These are phyloP conservation scores for Leptodirus hochenwartii DNA, from an alignment of 2,888 invertebrate genomes.

Conservation along the genomic window DNA sequence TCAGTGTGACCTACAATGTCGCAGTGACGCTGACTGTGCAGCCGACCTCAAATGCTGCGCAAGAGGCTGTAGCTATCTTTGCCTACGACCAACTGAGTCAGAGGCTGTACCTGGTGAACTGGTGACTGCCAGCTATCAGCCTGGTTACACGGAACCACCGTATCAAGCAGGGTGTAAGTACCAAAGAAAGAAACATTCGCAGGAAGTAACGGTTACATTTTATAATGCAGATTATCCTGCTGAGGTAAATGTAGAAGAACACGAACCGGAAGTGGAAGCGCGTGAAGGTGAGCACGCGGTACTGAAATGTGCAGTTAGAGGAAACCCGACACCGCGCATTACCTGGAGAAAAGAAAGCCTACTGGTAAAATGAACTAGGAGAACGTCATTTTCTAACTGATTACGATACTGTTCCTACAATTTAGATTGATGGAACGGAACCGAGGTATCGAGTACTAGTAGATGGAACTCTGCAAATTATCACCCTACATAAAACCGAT, in stretches of 20 bases:
- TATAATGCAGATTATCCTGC: slow-evolving; percentile 22
- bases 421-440: slow-evolving; percentile 56
- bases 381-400: slow-evolving; percentile 5
- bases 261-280: slow-evolving; percentile 41
- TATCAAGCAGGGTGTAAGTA: slow-evolving; percentile 20
- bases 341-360: slow-evolving; percentile 58
- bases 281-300: slow-evolving; percentile 57
- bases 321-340: slow-evolving; percentile 59
- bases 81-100: slow-evolving; percentile 41
- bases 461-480: slow-evolving; percentile 60
- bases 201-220: slow-evolving; percentile 2
- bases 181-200: slow-evolving; percentile 2
- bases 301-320: slow-evolving; percentile 55
- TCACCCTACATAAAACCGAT: slow-evolving; percentile 61
- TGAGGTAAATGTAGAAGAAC: slow-evolving; percentile 22
- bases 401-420: no score
- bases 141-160: slow-evolving; percentile 24
- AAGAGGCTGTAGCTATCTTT: slow-evolving; percentile 57
- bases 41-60: slow-evolving; percentile 66
- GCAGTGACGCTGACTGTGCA: slow-evolving; percentile 64
- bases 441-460: slow-evolving; percentile 52
- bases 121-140: slow-evolving; percentile 25
- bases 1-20: slow-evolving; percentile 53
- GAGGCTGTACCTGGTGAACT: slow-evolving; percentile 20
- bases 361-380: slow-evolving; percentile 35